phyloP scores from a whole-genome alignment of 2,797 vertebrate genomes.

The Kryptopterus vitreolus region DNA sequence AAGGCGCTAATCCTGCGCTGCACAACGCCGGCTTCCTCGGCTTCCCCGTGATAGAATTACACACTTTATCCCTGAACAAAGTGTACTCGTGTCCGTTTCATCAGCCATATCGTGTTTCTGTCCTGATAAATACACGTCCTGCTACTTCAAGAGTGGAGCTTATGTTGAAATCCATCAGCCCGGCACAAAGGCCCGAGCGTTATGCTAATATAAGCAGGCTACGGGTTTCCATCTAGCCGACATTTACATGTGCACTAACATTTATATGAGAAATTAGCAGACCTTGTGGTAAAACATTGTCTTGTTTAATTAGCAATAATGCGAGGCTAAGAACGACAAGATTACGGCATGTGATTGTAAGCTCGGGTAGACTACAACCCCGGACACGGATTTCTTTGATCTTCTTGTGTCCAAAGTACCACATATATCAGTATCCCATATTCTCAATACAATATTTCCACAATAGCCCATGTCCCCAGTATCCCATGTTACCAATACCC shows the following conservation, averaged over 20 bases:
- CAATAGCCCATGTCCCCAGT: no score
- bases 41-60: slow-evolving; percentile 5
- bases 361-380: neutral
- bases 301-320: neutral
- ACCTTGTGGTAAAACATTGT: neutral
- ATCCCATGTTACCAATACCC: no score
- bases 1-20: slow-evolving; percentile 30
- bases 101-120: neutral
- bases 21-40: slow-evolving; percentile 5
- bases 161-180: neutral
- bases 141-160: neutral
- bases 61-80: slow-evolving; percentile 13
- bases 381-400: no score
- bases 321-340: neutral
- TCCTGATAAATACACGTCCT: neutral
- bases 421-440: no score
- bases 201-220: neutral
- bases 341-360: neutral
- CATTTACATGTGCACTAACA: neutral
- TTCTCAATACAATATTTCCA: no score
- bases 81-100: neutral
- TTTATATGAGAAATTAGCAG: neutral
- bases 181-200: neutral
- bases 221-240: neutral
- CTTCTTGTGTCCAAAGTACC: no score